Evolutionary conservation across 2,888 invertebrate species (phyloP).

Genomic region (Stenchaetothrips biformis): DNA sequence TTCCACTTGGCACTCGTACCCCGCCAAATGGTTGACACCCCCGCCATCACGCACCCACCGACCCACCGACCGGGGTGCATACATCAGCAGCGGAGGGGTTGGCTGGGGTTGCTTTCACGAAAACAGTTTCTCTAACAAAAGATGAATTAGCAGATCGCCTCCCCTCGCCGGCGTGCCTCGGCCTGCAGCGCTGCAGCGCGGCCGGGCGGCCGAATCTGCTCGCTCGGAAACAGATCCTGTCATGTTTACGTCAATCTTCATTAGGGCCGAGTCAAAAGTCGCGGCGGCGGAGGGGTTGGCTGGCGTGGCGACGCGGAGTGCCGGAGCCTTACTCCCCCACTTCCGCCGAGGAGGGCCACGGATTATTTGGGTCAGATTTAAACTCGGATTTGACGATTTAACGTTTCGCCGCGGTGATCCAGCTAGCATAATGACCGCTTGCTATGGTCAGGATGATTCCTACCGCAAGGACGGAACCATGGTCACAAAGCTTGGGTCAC

Average conservation of each 20-base stretch:
- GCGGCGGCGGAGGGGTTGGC: no score
- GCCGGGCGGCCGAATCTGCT: neutral
- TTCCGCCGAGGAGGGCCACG: no score
- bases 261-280: slow-evolving; percentile 18
- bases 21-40: neutral
- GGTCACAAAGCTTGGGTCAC: no score
- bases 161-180: neutral
- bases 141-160: neutral
- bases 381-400: no score
- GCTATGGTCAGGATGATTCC: no score
- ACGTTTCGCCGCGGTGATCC: no score
- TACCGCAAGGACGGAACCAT: no score
- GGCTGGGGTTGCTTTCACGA: neutral
- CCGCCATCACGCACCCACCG: neutral
- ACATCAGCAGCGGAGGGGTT: neutral
- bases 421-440: no score
- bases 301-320: no score
- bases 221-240: slow-evolving; percentile 24
- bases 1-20: no score
- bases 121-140: slow-evolving; percentile 18
- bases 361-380: no score
- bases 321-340: no score
- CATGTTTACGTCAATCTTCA: slow-evolving; percentile 23
- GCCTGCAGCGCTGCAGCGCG: neutral
- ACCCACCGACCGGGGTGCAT: neutral